Evolutionary conservation across 2,888 invertebrate genomes (phyloP), one percentile per base, ranked within the genome.

Genomic region (Caenorhabditis sp.): DNA sequence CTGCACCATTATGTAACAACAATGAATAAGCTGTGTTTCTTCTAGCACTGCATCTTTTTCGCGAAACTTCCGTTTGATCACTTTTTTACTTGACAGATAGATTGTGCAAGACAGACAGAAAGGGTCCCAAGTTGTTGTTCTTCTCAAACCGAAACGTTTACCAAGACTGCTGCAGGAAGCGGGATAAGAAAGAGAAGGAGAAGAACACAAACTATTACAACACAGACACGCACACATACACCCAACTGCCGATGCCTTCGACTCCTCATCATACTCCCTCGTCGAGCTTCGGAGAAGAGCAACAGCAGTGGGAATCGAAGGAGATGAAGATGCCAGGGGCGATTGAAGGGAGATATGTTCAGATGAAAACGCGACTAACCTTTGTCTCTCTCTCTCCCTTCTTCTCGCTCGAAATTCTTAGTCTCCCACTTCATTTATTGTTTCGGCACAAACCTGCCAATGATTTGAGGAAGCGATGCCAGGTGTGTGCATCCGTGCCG

Each of bases 381-480:
- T 79, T 72, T 79, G 69, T 70, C 64, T 64, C 44, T 70, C 79
- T 59, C 63, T 66, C 58, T 76, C 61, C 44, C 51, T 58, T 22
- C 16, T 35, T 49, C 51, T 66, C 51, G 26, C 59, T 59, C 63
- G 44, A 56, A 56, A 56, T 70, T 74, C 75, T 75, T 64, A 31
- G 24, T 63, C 59, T 68, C 56, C 54, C 61, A 61, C 69, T 63
- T 70, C 79, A 79, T 79, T 79, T 79, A 79, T 79, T 79, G 79
- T 79, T 79, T 79, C 79, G 70, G 79, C 79, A 79, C 79, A 79
- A 54, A 64, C 79, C 79, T 79, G 79, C 79, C 79, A 79, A 79
- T 79, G 79, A 79, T 79, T 76, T 77, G 54, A 54, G 61, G 44
- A 64, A 64, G 28, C 54, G 77, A 70, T 79, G 79, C 79, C 70